A percentile compares a stretch with the other conserved stretches of the same genome.
Conservation (phyloP, 1,140 invertebrate species). For the Zaprionus tsacasi region DNA sequence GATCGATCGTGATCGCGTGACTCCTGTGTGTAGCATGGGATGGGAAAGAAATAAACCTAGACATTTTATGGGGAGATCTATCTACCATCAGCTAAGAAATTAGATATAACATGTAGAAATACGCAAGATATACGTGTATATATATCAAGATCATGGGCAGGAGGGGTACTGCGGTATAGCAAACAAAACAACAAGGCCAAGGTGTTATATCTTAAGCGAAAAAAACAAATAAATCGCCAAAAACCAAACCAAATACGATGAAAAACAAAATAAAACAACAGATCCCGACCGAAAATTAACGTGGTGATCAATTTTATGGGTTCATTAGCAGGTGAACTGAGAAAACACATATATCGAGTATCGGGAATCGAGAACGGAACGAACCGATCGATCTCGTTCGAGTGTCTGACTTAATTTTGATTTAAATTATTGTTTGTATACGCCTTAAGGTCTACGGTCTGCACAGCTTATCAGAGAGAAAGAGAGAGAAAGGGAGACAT, state of each 20-base stretch:
- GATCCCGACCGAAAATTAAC: constrained; percentile 57
- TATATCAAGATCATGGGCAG: background rate
- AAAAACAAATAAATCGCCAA: constrained; percentile 33
- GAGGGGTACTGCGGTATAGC: background rate
- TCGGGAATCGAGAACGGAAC: background rate
- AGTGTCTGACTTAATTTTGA: constrained; percentile 69
- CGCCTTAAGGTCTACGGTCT: constrained; percentile 38
- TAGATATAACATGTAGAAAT: constrained; percentile 45
- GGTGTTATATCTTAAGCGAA: constrained; percentile 68
- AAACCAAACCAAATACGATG: background rate
- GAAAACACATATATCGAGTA: background rate
- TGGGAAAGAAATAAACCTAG: constrained; percentile 68
- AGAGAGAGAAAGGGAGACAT: background rate
- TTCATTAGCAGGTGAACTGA: constrained; percentile 63
- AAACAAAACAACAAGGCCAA: constrained; percentile 46
- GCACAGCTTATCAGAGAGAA: constrained; percentile 39
- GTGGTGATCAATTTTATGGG: constrained; percentile 81
- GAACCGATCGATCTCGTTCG: constrained; percentile 67
- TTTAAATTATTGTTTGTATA: constrained; percentile 75
- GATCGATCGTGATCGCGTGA: background rate
- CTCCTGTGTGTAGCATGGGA: constrained; percentile 58
- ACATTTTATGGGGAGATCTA: constrained; percentile 65
- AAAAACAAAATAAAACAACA: constrained; percentile 24
- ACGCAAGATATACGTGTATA: constrained; percentile 5
- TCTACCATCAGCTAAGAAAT: constrained; percentile 38